Evolutionary conservation across 1,140 invertebrate genomes (phyloP), one percentile per base, ranked within the genome.

Genomic region (Brachionus manjavacas): DNA sequence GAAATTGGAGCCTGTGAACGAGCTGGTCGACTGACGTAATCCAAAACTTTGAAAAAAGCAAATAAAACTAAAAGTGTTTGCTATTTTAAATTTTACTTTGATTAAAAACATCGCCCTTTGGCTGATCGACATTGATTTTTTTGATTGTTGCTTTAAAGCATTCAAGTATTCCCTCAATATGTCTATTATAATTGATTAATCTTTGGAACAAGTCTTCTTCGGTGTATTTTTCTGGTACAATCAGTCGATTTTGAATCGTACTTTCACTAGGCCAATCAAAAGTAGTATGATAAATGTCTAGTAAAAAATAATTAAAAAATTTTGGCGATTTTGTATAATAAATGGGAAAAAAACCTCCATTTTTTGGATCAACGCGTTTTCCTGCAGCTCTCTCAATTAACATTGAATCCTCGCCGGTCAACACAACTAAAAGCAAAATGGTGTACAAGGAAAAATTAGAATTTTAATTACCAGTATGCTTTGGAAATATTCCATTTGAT

Each of bases 61-160:
- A 49, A 14, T 28, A 49, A 43, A 7, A 68, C 64, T 25, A 20
- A 28, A 8, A 23, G 28, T 4, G 4, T 14, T n/a, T 49, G 8
- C 12, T 23, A 28, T 70, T 43, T 25, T 16, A 35, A 35, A 0
- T 23, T 49, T 46, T 72, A 90, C 89, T 88, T 88, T 90, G 88
- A 76, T 88, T 86, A 84, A 89, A 89, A 20, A 90, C 88, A 86
- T 90, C 89, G 8, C 87, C 88, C 85, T 89, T 88, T 4, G 89
- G 89, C 76, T 90, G 89, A 86, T 90, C 89, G 84, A 88, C 89
- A 87, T 90, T 90, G 35, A 90, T 86, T 14, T 60, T 85, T 81
- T 88, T 88, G 8, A 85, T 68, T 28, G 86, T 86, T 55, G 87
- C 86, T 14, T 85, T 74, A 68, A 87, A 90, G 66, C 87, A 88